Evolutionary conservation across 2,113 vertebrate genomes (phyloP).

Genomic region (Channa maculata): DNA sequence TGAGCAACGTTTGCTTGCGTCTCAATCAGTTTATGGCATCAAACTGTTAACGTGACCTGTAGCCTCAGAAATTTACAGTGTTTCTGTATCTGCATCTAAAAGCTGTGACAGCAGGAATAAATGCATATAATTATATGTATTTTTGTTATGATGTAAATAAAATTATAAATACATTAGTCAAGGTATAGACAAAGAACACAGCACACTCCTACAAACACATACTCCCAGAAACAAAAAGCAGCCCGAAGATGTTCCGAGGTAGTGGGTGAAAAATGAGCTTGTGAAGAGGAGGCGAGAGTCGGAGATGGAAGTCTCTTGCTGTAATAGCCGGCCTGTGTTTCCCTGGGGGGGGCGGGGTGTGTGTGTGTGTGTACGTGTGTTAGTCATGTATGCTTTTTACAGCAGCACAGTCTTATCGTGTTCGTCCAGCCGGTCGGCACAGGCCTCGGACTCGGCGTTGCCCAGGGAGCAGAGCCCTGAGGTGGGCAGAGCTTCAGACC

Average conservation of each 20-base stretch:
- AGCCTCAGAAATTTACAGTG: constrained; percentile 16
- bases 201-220: neutral
- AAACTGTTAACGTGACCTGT: neutral
- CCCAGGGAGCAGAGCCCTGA: neutral
- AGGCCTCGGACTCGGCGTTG: neutral
- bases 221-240: constrained; percentile 18
- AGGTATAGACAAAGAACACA: constrained; percentile 4
- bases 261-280: constrained; percentile 64
- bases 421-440: neutral
- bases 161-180: constrained; percentile 48
- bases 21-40: neutral
- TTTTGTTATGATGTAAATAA: too few species aligned
- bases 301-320: constrained; percentile 56
- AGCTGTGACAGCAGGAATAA: constrained; percentile 10
- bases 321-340: constrained; percentile 51
- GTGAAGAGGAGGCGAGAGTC: constrained; percentile 44
- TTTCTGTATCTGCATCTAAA: constrained; percentile 22
- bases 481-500: neutral
- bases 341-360: neutral
- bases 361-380: neutral
- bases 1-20: neutral
- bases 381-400: neutral
- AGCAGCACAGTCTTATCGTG: constrained; percentile 23
- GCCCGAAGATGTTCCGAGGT: constrained; percentile 36
- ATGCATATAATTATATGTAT: too few species aligned